Percentiles rank a stretch among this genome's conserved stretches.
phyloP scores from a whole-genome alignment of 1,140 invertebrate genomes.

The Belonocnema kinseyi region DNA sequence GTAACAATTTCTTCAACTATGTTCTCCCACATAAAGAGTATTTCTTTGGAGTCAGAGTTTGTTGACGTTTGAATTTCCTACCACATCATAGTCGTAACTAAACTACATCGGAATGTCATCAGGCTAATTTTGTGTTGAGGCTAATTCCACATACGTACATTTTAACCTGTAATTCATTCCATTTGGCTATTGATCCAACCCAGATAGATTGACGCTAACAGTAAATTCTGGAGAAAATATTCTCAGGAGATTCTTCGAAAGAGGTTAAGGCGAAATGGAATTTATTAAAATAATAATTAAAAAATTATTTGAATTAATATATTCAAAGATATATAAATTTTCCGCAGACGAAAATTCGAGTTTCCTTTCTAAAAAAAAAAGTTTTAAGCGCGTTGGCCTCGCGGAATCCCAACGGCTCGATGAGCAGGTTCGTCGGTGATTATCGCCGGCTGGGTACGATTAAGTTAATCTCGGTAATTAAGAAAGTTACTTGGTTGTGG shows the following conservation, averaged over 20 bases:
- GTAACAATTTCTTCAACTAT: too few species aligned
- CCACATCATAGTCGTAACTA: background rate
- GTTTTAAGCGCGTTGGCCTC: background rate
- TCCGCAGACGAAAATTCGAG: background rate
- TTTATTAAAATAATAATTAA: too few species aligned
- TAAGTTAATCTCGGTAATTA: slow-evolving; percentile 74
- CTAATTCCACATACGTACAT: background rate
- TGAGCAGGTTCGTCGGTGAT: slow-evolving; percentile 58
- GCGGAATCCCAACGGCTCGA: slow-evolving; percentile 17
- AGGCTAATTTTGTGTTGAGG: background rate
- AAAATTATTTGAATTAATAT: too few species aligned
- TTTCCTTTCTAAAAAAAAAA: background rate
- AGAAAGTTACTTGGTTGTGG: slow-evolving; percentile 70
- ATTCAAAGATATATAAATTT: too few species aligned
- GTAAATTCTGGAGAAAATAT: background rate
- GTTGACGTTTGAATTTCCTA: too few species aligned
- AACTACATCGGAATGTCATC: background rate
- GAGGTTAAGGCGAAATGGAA: too few species aligned
- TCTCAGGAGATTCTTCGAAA: too few species aligned
- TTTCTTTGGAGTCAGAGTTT: too few species aligned
- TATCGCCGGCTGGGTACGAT: slow-evolving; percentile 70
- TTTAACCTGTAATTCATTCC: background rate
- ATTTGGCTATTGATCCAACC: background rate
- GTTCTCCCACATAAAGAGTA: too few species aligned
- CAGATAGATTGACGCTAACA: background rate